Percentiles rank a stretch among this genome's conserved stretches.
phyloP scores from a whole-genome alignment of 2,113 vertebrate species.

The Hymenochirus boettgeri region DNA sequence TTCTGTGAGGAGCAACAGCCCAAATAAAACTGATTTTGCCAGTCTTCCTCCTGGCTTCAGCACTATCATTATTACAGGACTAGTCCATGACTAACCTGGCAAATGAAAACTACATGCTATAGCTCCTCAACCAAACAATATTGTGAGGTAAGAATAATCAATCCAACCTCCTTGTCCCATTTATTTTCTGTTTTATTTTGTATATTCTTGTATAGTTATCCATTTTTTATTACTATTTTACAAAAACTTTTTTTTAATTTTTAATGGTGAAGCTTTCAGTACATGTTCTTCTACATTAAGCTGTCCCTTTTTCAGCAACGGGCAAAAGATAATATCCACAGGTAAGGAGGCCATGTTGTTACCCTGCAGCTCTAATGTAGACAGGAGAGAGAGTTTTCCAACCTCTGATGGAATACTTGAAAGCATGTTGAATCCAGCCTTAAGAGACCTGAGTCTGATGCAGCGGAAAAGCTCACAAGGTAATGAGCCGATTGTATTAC shows the following conservation, averaged over 20 bases:
- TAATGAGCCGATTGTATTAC: conserved; percentile 60
- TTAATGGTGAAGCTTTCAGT: conserved; percentile 56
- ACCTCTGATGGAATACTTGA: conserved; percentile 49
- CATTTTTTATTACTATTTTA: not conserved
- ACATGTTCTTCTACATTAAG: conserved; percentile 63
- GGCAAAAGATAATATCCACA: conserved; percentile 57
- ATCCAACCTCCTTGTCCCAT: too few relatives aligned
- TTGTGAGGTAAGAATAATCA: too few relatives aligned
- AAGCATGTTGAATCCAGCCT: conserved; percentile 59
- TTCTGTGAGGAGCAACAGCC: too few relatives aligned
- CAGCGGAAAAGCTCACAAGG: conserved; percentile 61
- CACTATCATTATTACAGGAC: too few relatives aligned
- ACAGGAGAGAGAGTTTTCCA: conserved; percentile 50
- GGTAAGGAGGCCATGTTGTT: conserved; percentile 66
- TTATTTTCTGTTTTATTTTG: too few relatives aligned
- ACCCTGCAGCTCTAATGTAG: conserved; percentile 57
- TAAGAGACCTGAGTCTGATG: conserved; percentile 54
- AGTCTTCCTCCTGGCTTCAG: too few relatives aligned
- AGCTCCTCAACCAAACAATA: too few relatives aligned
- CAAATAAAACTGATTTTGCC: too few relatives aligned
- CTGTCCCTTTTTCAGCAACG: conserved; percentile 55
- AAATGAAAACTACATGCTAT: too few relatives aligned
- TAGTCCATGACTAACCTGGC: too few relatives aligned
- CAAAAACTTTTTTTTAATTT: conserved; percentile 51
- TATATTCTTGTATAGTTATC: too few relatives aligned